These are phyloP conservation scores for Ectropis crepuscularia DNA, from an alignment of 2,888 invertebrate species.

Conservation along the genomic window DNA sequence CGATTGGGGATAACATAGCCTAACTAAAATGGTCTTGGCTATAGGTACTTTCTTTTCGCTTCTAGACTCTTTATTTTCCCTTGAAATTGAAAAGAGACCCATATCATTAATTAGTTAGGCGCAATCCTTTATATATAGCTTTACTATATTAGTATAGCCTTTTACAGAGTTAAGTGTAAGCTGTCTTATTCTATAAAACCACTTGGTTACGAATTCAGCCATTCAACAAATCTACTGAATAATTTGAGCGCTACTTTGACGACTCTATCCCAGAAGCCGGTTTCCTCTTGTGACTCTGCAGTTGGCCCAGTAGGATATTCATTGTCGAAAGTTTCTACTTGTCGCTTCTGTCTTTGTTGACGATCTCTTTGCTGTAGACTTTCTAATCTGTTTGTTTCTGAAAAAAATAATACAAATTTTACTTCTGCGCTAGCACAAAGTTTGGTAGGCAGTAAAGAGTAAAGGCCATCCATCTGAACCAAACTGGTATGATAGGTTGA, in stretches of 20 bases:
- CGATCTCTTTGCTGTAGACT: constrained; percentile 45
- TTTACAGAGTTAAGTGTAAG: too few species aligned
- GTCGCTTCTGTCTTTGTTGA: constrained; percentile 57
- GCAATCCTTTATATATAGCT: too few species aligned
- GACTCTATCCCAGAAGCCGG: constrained; percentile 76
- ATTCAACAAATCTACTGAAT: constrained; percentile 74
- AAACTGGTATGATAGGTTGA: too few species aligned
- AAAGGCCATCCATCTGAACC: too few species aligned
- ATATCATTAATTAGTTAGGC: too few species aligned
- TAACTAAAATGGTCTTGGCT: too few species aligned
- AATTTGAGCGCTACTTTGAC: constrained; percentile 75
- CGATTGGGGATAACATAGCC: too few species aligned
- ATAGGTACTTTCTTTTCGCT: too few species aligned
- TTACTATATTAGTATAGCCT: too few species aligned
- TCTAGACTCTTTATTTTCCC: too few species aligned
- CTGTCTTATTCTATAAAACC: neutral
- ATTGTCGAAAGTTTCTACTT: constrained; percentile 72
- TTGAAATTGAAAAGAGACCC: too few species aligned
- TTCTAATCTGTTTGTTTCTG: constrained; percentile 47
- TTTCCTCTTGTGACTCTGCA: constrained; percentile 67
- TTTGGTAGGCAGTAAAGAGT: too few species aligned
- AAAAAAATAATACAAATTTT: constrained; percentile 13
- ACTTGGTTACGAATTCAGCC: constrained; percentile 69
- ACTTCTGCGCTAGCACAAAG: neutral
- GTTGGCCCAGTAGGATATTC: constrained; percentile 58